Evolutionary conservation across 2,113 vertebrate species (phyloP), one percentile per base, ranked within the genome.

Genomic region (Himantopus leucocephalus): DNA sequence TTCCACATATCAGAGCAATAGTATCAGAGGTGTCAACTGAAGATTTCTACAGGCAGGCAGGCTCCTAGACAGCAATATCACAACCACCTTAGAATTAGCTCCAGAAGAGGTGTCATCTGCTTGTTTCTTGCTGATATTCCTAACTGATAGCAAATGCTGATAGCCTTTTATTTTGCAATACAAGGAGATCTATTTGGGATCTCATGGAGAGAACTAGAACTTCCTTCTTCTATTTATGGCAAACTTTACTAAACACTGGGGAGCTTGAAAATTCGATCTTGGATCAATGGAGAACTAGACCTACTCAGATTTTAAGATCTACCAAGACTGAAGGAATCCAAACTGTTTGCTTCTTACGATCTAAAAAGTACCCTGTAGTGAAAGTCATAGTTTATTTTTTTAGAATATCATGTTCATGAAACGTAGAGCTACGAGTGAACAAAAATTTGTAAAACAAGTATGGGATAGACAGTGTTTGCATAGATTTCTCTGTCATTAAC

Each of bases 331-430:
- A 84, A 96, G 34, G 80, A 86, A 88, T 83, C 16, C 18, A 35
- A 64, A 93, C 68, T 70, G 47, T 64, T 79, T 62, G 30, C n/a
- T 95, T 96, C 87, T 77, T 95, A 64, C 32, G 92, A 75, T 95
- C 92, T 75, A 85, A 84, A 88, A 82, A 95, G 23, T 68, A 86
- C 53, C 24, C 14, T 58, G 18, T 30, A 48, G 12, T 59, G 29
- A 85, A 80, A 94, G 78, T 63, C 14, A 53, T 9, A 18, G 14
- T 17, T 68, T 52, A 22, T 80, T 83, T 91, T 91, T 83, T 30
- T 27, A 74, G 22, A 67, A 18, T 59, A 67, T 18, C 17, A 6
- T 29, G 29, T 63, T 80, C 23, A 29, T 79, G 6, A 88, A 60
- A 60, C 3, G 3, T 53, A 39, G 5, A 67, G 5, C 10, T 48